Base-by-base conservation (phyloP, 1,140 invertebrate genomes). In the Gonioctena quinquepunctata region DNA sequence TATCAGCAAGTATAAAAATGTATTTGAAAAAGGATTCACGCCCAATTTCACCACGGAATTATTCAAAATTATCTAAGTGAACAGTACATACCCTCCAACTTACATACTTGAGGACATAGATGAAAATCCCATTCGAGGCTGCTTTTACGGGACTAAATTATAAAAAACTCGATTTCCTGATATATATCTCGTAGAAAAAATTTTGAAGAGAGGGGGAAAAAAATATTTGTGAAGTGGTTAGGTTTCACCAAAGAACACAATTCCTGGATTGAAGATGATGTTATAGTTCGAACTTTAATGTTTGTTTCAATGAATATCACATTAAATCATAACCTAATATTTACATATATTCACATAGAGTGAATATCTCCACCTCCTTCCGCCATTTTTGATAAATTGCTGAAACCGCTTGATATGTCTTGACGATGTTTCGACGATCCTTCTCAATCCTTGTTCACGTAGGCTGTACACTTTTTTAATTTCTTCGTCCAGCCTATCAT, bases 21-120 rank as follows among this genome's bases (percentile, higher is more conserved):
- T 73, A 5, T 84, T 84, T 74, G 76, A 80, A 25, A 84, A 85
- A 67, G 80, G 79, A 5, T 84, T 83, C 74, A 80, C 78, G 13
- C 79, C 80, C 8, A 84, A 84, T 67, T 84, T 81, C 80, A 75
- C 76, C 19, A 82, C 76, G 33, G 81, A 84, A 80, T 71, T 83
- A 25, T 84, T 85, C 69, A 79, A 76, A 72, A 77, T 83, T 19
- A 63, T 56, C 25, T 70, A 75, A 67, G 71, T 83, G 64, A 65
- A 79, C 66, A 68, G 72, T 11, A 82, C 81, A 6, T 67, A 79
- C 75, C 81, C 80, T 13, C 27, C 71, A 21, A 84, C 80, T 19
- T 83, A 82, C 75, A 49, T 77, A 56, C 49, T 81, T 21, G 66
- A 79, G 72, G 80, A 83, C 69, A 77, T 68, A 64, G 28, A 75